A percentile compares a stretch with the other conserved stretches of the same genome.
These are phyloP conservation scores for Smutsia temminckii DNA, from an alignment of 2,797 vertebrate species.

Conservation along the genomic window DNA sequence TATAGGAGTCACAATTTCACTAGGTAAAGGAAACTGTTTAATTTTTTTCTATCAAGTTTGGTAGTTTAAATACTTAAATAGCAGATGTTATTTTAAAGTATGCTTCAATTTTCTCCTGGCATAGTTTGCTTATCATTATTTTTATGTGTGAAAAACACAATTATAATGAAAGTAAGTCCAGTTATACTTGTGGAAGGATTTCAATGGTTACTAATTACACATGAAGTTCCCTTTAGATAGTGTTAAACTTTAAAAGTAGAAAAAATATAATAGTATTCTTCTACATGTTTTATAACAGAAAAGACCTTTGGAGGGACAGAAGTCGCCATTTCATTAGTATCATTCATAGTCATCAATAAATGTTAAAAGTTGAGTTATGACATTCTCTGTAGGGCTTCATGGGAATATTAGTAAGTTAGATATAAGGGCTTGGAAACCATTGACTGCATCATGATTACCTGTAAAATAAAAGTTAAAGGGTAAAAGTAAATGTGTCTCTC, in stretches of 20 bases:
- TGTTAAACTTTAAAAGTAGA: constrained; percentile 37
- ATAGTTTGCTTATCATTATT: not conserved
- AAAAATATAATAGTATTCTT: constrained; percentile 32
- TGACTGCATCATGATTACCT: not conserved
- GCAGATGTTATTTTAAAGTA: not conserved
- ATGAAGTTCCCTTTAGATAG: not conserved
- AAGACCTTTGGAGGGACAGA: not conserved
- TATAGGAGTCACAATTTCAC: constrained; percentile 2
- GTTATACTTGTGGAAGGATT: constrained; percentile 29
- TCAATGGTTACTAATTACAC: not conserved
- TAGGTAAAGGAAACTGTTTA: not conserved
- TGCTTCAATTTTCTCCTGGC: not conserved
- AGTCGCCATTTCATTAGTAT: not conserved
- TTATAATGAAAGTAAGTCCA: constrained; percentile 25
- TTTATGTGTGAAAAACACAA: not conserved
- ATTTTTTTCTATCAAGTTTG: not conserved
- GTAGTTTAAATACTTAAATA: constrained; percentile 6
- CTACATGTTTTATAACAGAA: not conserved
- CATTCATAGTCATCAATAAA: not conserved
- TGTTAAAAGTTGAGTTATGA: not conserved
- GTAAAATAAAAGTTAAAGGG: not conserved
- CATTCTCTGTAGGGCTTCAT: not conserved
- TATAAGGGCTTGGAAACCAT: not conserved
- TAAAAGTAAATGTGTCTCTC: not conserved
- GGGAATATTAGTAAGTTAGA: not conserved